phyloP scores from a whole-genome alignment of 35 echinoderm and acorn worm species.

The Anneissia japonica region DNA sequence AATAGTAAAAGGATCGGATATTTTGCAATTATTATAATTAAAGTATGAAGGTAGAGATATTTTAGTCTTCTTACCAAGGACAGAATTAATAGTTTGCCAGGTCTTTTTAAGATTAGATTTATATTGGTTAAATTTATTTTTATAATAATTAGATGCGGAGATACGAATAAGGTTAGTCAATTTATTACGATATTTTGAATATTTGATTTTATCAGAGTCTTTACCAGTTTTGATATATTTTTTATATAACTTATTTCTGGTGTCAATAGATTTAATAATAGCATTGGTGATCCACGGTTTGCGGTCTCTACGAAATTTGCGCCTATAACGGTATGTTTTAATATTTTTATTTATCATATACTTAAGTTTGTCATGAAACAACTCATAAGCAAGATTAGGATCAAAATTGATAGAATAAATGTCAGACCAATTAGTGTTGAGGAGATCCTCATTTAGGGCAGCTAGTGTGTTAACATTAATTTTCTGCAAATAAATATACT shows the following conservation, averaged over 20 bases:
- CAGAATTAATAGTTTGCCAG: too few relatives aligned
- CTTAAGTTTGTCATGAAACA: neutral
- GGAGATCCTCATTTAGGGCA: neutral
- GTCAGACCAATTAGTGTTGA: neutral
- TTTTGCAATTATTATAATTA: too few relatives aligned
- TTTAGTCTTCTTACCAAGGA: too few relatives aligned
- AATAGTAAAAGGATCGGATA: too few relatives aligned
- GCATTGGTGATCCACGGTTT: neutral
- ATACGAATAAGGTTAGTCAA: too few relatives aligned
- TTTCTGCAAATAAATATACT: neutral
- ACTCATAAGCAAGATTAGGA: neutral
- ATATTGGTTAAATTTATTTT: too few relatives aligned
- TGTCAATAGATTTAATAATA: neutral
- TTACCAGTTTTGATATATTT: neutral
- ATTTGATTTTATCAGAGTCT: neutral
- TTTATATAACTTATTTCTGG: neutral
- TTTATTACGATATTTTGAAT: too few relatives aligned
- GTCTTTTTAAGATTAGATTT: too few relatives aligned
- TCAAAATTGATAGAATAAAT: neutral
- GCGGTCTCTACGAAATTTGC: neutral
- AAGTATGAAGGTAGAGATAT: too few relatives aligned
- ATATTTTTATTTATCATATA: neutral
- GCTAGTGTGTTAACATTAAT: neutral
- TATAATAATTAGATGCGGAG: too few relatives aligned
- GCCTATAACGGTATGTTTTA: neutral